Evolutionary conservation across 2,113 vertebrate species (phyloP), one percentile per base, ranked within the genome.

Genomic region (Noturus placidus): DNA sequence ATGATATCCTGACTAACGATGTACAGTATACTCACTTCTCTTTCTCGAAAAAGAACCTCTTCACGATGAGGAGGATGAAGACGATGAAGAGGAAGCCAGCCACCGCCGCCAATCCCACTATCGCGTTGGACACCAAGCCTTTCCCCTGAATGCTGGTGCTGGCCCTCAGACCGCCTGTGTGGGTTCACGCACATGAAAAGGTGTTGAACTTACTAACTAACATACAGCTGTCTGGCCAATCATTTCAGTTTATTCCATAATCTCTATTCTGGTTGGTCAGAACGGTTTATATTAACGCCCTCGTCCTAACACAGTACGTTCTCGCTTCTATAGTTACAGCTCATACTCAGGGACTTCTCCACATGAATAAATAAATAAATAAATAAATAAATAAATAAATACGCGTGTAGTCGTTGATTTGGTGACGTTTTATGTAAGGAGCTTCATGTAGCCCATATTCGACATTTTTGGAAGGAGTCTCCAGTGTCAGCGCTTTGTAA

Each of bases 71-170:
- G 33, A 94, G 0, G n/a, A 93, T 0, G 0, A 97, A 97, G 90
- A 97, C 79, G 0, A 97, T 77, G 85, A 97, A 96, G 79, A 98
- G 96, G 92, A 98, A 98, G 7, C 93, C 92, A 0, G 96, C 94
- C 0, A 97, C 95, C 0, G 97, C 97, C 0, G 94, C 93, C 85
- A 99, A 92, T 67, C 94, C 95, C 1, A 95, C 0, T 56, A 98
- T 90, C 96, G 96, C 97, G 17, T 54, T 84, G 0, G 96, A 96
- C 91, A 97, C 92, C 87, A 96, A 86, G 2, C 0, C 86, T 14
- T 82, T 89, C 30, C 22, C 91, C 90, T 0, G 27, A 35, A 69
- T 38, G 1, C 22, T 56, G 81, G 30, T 59, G 1, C 42, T 54
- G 82, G 42, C 42, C 83, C 85, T 86, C 70, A 88, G 77, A 72